Base-by-base conservation (phyloP, 2,888 invertebrate species). In the Stenotaenia linearis region DNA sequence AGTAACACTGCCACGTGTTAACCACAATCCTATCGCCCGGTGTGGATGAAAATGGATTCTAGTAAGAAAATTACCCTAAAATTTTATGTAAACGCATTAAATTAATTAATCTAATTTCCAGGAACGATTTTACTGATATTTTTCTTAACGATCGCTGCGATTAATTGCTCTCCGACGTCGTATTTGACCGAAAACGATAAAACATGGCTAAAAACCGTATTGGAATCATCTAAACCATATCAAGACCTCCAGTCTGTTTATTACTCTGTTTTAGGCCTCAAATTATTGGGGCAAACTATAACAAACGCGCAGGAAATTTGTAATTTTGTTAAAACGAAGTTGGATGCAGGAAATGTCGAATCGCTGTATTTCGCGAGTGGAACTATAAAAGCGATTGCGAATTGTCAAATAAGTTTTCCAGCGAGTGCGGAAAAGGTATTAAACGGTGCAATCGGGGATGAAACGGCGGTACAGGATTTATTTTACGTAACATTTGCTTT, bases 401-500 rank as follows among this genome's bases (percentile, higher is more conserved):
- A 88, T 80, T 90, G 91, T 81, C 88, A 89, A 81, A 86, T 86
- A 12, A 84, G 90, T 12, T 86, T 89, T 10, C 89, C 90, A 9
- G 84, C 89, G 15, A 83, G 89, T 10, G 84, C 87, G 0, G 85
- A 79, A 86, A 82, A 82, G 84, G 40, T 81, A 92, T 0, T 88
- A 90, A 88, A 88, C 61, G 86, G 88, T 0, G 85, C 94, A n/a
- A 90, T 92, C 69, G 90, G 90, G 82, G 91, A 91, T 21, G 90
- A 91, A 82, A 88, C 90, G 0, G 89, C 91, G 3, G 89, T 92
- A 35, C 87, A 90, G 28, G 93, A 94, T 80, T 85, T 96, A 35
- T 94, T 91, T 85, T 90, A 92, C 87, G 92, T 93, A 10, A 89
- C 92, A 15, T 91, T 90, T 83, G 89, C 92, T 0, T 86, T 93